Base-by-base conservation (phyloP, 1,140 invertebrate genomes). In the Hyposmocoma kahamanoa region DNA sequence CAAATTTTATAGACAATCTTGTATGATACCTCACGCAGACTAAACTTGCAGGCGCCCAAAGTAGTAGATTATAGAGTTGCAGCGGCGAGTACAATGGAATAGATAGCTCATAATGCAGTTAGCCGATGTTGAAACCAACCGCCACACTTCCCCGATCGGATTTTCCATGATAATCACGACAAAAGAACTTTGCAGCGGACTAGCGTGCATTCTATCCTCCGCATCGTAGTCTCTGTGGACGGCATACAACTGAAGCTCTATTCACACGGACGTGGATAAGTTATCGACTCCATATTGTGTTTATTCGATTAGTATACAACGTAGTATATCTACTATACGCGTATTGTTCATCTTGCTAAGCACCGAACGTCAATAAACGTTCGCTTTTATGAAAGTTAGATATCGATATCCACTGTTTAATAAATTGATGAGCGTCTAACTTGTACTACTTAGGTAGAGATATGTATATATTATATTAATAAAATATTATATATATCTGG, bases 81-180 rank as follows among this genome's bases (percentile, higher is more conserved):
- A n/a, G 26, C 45, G 48, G 30, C 49, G 51, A 53, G n/a, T 54
- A 70, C 64, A 67, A 71, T 66, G 51, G 61, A 59, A 64, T 66
- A 78, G 82, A 82, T 71, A 72, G 58, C 60, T 66, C 72, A 83
- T 81, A 81, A 81, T 84, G 77, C 81, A 83, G 72, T 78, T 79
- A 72, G 69, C 63, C 59, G 54, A 58, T 65, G 72, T 75, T 80
- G 73, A 79, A 78, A 77, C 72, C 72, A 56, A 52, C 57, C 67
- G 70, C 72, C 67, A 76, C 73, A 73, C 70, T 77, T 81, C 72
- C 73, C 63, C 70, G 79, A 84, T 86, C 79, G 80, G 78, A 84
- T 81, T 78, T 76, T 75, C 78, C 76, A 67, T 59, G 80, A 80
- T 82, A 83, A 82, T 80, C 72, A 71, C 70, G 74, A 82, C 78